These are phyloP conservation scores for Papilio machaon DNA, from an alignment of 1,140 invertebrate species.

Conservation along the genomic window DNA sequence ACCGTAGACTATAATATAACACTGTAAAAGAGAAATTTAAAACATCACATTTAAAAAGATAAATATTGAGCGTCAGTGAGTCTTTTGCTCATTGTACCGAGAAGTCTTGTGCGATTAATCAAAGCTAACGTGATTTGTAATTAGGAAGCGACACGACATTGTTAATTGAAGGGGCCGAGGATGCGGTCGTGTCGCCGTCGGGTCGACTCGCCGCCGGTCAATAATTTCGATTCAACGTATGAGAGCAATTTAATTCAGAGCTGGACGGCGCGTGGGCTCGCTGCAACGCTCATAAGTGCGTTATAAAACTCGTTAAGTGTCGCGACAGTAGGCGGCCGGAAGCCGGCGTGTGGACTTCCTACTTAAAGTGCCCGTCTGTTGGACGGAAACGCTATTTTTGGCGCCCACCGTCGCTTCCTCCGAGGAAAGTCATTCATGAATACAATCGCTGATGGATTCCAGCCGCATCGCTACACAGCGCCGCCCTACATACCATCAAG, in stretches of 20 bases:
- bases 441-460: slow-evolving; percentile 58
- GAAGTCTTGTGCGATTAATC: slow-evolving; percentile 30
- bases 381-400: slow-evolving; percentile 80
- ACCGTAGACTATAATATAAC: background rate
- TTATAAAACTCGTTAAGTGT: slow-evolving; percentile 77
- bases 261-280: slow-evolving; percentile 73
- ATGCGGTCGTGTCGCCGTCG: slow-evolving; percentile 42
- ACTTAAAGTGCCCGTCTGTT: slow-evolving; percentile 71
- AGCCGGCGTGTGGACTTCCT: slow-evolving; percentile 75
- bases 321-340: slow-evolving; percentile 78
- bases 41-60: background rate
- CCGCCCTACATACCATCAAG: slow-evolving; percentile 19
- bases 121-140: slow-evolving; percentile 30
- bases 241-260: slow-evolving; percentile 78
- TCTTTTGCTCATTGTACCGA: slow-evolving; percentile 5
- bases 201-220: slow-evolving; percentile 63
- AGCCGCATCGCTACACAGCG: slow-evolving; percentile 41
- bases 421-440: slow-evolving; percentile 73
- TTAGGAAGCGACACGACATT: slow-evolving; percentile 31
- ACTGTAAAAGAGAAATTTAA: background rate
- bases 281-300: slow-evolving; percentile 74
- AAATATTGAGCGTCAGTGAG: background rate
- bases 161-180: slow-evolving; percentile 32
- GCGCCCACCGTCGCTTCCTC: slow-evolving; percentile 75
- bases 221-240: slow-evolving; percentile 68